phyloP scores from a whole-genome alignment of 2,888 invertebrate genomes.

The Tyria jacobaeae region DNA sequence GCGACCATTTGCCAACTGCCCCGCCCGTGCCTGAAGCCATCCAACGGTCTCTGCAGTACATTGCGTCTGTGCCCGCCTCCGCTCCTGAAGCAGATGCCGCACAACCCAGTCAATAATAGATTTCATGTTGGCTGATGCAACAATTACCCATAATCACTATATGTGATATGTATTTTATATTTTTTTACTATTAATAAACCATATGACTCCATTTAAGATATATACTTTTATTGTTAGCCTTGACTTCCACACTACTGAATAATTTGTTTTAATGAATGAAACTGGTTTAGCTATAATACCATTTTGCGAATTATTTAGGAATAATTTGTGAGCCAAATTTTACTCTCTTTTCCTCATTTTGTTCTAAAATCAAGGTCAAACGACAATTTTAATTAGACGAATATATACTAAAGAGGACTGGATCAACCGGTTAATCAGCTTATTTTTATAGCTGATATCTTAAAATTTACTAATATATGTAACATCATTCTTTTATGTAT shows the following conservation, averaged over 20 bases:
- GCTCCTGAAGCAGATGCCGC: conserved; percentile 48
- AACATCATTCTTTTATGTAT: too few relatives aligned
- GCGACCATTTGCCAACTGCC: conserved; percentile 88
- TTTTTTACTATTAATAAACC: conserved; percentile 61
- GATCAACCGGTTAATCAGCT: conserved; percentile 18
- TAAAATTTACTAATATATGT: background rate
- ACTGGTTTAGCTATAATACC: conserved; percentile 16
- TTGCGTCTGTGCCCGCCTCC: conserved; percentile 87
- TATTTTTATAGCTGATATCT: background rate
- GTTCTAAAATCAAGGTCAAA: conserved; percentile 37
- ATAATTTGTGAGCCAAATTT: conserved; percentile 18
- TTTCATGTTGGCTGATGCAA: conserved; percentile 57
- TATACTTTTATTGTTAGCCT: conserved; percentile 8
- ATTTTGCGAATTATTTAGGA: too few relatives aligned
- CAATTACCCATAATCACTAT: conserved; percentile 60
- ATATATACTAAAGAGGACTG: conserved; percentile 20
- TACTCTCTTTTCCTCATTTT: conserved; percentile 36
- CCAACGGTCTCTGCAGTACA: conserved; percentile 83
- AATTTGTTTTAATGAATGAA: conserved; percentile 17
- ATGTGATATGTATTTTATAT: conserved; percentile 58
- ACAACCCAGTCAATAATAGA: conserved; percentile 53
- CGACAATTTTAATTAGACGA: conserved; percentile 14
- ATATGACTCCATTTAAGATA: conserved; percentile 18
- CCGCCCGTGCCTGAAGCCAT: conserved; percentile 91
- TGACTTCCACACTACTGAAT: background rate